These are phyloP conservation scores for Acronicta leporina DNA, from an alignment of 2,888 invertebrate genomes.

Conservation along the genomic window DNA sequence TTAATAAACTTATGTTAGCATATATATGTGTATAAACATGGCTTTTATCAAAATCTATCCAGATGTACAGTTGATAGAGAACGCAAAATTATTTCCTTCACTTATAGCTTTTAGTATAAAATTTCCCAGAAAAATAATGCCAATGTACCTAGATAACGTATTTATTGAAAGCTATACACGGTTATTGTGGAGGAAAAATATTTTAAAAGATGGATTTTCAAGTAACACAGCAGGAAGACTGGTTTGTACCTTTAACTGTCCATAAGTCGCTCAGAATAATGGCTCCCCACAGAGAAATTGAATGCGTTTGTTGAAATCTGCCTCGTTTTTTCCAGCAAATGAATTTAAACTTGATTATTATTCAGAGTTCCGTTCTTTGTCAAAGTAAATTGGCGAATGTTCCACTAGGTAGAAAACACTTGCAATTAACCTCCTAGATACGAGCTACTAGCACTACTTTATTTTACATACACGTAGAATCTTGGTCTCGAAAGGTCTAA, in stretches of 20 bases:
- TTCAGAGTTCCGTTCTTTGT: slow-evolving; percentile 57
- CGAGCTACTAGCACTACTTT: slow-evolving; percentile 5
- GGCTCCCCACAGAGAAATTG: slow-evolving; percentile 36
- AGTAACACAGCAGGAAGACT: slow-evolving; percentile 20
- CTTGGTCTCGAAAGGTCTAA: slow-evolving; percentile 7
- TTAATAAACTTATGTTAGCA: no score
- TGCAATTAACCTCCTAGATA: slow-evolving; percentile 24
- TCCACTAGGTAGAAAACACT: slow-evolving; percentile 10
- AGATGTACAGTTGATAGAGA: no score
- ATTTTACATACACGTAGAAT: slow-evolving; percentile 35
- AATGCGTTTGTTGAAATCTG: slow-evolving; percentile 39
- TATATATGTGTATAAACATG: no score
- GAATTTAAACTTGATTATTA: slow-evolving; percentile 60
- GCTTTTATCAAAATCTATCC: no score
- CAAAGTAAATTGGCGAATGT: slow-evolving; percentile 59
- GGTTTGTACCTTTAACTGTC: slow-evolving; percentile 6
- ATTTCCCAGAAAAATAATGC: no score
- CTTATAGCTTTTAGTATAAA: no score
- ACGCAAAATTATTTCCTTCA: no score
- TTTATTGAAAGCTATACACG: neutral
- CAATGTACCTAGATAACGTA: no score
- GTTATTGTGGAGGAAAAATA: neutral
- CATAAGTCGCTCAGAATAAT: slow-evolving; percentile 32
- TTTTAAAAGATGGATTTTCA: slow-evolving; percentile 11
- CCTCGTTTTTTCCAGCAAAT: slow-evolving; percentile 56